Percentiles rank a stretch among this genome's conserved stretches.
These are phyloP conservation scores for Drosophila jambulina DNA, from an alignment of 1,140 invertebrate species.

Conservation along the genomic window DNA sequence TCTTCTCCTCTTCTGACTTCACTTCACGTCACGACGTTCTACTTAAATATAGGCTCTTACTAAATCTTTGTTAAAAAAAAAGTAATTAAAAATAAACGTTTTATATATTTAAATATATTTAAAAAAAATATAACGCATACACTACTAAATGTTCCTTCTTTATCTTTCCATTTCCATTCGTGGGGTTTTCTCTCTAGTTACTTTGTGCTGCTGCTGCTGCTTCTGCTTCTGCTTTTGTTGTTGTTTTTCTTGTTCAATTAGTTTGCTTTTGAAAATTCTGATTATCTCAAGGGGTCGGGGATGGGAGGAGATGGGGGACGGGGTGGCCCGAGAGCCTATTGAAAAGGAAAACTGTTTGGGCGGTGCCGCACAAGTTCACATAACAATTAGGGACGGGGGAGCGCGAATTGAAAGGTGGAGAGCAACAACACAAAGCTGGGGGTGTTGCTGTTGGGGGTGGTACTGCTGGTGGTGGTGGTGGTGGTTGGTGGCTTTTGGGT, in stretches of 20 bases:
- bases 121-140: slow-evolving; percentile 57
- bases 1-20: neutral
- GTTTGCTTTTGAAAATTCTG: slow-evolving; percentile 8
- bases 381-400: neutral
- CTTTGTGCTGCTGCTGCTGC: slow-evolving; percentile 4
- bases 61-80: slow-evolving; percentile 60
- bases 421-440: slow-evolving; percentile 21
- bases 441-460: neutral
- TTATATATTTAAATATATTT: slow-evolving; percentile 52
- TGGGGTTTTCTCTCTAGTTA: slow-evolving; percentile 23
- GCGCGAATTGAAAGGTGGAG: neutral
- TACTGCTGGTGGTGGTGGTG: neutral
- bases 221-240: neutral
- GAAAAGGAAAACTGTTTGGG: slow-evolving; percentile 15
- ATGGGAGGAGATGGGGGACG: neutral
- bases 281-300: slow-evolving; percentile 8
- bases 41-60: slow-evolving; percentile 62
- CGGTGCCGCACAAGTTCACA: slow-evolving; percentile 17
- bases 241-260: slow-evolving; percentile 11
- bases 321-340: neutral
- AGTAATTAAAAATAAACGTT: slow-evolving; percentile 51
- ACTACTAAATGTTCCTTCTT: slow-evolving; percentile 37
- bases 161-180: slow-evolving; percentile 25
- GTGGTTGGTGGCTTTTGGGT: slow-evolving; percentile 11
- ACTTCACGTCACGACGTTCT: slow-evolving; percentile 8